phyloP scores from a whole-genome alignment of 2,888 invertebrate species.

The Campopleginae sp. region DNA sequence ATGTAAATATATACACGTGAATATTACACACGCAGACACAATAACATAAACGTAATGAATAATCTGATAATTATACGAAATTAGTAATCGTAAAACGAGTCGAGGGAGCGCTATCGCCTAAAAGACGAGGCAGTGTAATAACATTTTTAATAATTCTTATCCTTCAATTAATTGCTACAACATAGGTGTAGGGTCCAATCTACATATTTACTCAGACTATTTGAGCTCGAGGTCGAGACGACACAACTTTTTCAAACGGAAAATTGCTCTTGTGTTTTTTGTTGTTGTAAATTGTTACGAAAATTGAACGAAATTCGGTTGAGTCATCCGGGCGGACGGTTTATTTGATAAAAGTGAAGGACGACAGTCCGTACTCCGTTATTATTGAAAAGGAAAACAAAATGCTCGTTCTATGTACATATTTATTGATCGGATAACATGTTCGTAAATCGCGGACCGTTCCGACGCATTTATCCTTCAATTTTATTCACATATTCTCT shows the following conservation, averaged over 20 bases:
- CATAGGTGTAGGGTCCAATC: constrained; percentile 72
- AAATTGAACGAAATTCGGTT: constrained; percentile 6
- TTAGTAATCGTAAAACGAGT: constrained; percentile 38
- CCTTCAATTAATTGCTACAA: constrained; percentile 62
- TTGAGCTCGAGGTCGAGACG: constrained; percentile 38
- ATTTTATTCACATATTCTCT: constrained; percentile 9
- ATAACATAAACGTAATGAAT: constrained; percentile 41
- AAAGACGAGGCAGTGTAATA: constrained; percentile 56
- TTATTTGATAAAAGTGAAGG: background rate
- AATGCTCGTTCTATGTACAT: constrained; percentile 36
- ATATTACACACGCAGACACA: constrained; percentile 55
- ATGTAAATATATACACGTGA: constrained; percentile 65
- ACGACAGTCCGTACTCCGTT: background rate
- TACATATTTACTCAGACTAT: constrained; percentile 34
- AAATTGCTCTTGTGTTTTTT: constrained; percentile 31
- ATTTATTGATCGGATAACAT: constrained; percentile 23
- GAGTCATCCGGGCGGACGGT: background rate
- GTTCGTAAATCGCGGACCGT: constrained; percentile 1
- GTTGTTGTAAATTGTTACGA: constrained; percentile 2
- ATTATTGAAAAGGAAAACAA: constrained; percentile 1
- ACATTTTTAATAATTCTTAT: constrained; percentile 68
- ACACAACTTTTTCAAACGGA: constrained; percentile 26
- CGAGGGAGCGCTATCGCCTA: constrained; percentile 34
- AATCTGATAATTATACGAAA: constrained; percentile 45
- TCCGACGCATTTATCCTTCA: constrained; percentile 16